Evolutionary conservation across 2,113 vertebrate species (phyloP).

Genomic region (Pagrus major): DNA sequence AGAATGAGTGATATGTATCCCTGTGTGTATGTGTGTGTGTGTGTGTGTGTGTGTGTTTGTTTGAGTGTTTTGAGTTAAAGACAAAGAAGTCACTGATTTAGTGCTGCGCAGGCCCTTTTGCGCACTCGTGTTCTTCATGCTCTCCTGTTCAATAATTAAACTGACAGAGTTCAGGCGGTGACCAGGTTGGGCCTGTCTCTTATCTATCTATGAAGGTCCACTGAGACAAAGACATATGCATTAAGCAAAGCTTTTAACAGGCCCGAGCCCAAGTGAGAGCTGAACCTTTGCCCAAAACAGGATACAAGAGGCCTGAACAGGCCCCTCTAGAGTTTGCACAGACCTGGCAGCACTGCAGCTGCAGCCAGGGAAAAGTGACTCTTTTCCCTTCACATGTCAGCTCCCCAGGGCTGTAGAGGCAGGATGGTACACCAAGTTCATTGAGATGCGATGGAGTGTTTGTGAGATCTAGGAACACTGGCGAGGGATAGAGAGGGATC

Average conservation of each 20-base stretch:
- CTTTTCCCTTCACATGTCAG: conserved; percentile 59
- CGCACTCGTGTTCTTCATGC: conserved; percentile 25
- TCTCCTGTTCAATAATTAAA: conserved; percentile 78
- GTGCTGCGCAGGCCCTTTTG: neutral
- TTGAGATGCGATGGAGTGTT: conserved; percentile 59
- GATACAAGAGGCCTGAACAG: conserved; percentile 37
- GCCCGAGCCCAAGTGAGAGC: conserved; percentile 32
- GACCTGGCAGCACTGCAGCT: conserved; percentile 46
- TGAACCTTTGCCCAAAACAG: conserved; percentile 67
- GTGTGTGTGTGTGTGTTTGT: neutral
- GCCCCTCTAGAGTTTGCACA: conserved; percentile 26
- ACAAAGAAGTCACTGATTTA: conserved; percentile 30
- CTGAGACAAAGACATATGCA: conserved; percentile 67
- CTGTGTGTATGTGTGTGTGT: too few relatives aligned
- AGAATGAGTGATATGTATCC: conserved; percentile 4
- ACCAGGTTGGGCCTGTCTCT: conserved; percentile 55
- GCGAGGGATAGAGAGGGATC: conserved; percentile 12
- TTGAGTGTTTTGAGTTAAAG: conserved; percentile 14
- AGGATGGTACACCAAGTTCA: conserved; percentile 52
- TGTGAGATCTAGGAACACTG: conserved; percentile 55
- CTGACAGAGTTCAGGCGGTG: conserved; percentile 54
- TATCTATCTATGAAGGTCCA: conserved; percentile 50
- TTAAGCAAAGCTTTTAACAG: conserved; percentile 78
- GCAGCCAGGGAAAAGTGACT: conserved; percentile 45
- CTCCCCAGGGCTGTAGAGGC: conserved; percentile 48